Evolutionary conservation across 53 echinoderm and acorn worm genomes (phyloP), one percentile per base, ranked within the genome.

Genomic region (Pentamera pediparva): DNA sequence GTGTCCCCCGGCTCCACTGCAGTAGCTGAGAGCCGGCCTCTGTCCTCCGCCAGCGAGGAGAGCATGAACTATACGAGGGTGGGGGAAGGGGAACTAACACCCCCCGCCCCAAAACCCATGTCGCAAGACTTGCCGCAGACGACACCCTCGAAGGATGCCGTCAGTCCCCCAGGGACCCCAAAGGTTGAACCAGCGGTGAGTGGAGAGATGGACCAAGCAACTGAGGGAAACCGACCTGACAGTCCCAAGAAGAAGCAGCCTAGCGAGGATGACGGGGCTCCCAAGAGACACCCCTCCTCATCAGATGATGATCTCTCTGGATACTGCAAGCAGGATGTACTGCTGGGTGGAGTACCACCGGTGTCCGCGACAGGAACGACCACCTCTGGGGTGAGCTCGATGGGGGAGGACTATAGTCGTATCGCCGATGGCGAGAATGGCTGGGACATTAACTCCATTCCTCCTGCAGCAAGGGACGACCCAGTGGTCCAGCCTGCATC

Each of bases 41-140:
- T 67, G 26, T 67, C 67, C 11, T 67, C 67, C n/a, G 67, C 67
- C 43, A 67, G 67, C 29, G 67, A 67, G 30, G 67, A 67, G 30
- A 67, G 67, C 47, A 67, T 67, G 67, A 67, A 31, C 27, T 67
- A 67, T 32, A 67, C 67, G 15, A 39, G 67, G 0, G 45, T 67
- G 17, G 67, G 67, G 18, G 67, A 67, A 45, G 45, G 45, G 27
- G 24, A 20, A 9, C 12, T 10, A 24, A n/a, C 26, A 15, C 20
- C 65, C 27, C 26, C 67, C 7, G 45, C 7, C 25, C 0, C 35
- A n/a, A 62, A 36, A 38, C 33, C 20, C 15, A 37, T 24, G 37
- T 35, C 17, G 37, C 35, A 13, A 62, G 63, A 62, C 63, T 62
- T 62, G 36, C 63, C 63, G 28, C 9, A 54, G 54, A 28, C 28